phyloP scores from a whole-genome alignment of 2,797 vertebrate species.

The Oreortyx pictus region DNA sequence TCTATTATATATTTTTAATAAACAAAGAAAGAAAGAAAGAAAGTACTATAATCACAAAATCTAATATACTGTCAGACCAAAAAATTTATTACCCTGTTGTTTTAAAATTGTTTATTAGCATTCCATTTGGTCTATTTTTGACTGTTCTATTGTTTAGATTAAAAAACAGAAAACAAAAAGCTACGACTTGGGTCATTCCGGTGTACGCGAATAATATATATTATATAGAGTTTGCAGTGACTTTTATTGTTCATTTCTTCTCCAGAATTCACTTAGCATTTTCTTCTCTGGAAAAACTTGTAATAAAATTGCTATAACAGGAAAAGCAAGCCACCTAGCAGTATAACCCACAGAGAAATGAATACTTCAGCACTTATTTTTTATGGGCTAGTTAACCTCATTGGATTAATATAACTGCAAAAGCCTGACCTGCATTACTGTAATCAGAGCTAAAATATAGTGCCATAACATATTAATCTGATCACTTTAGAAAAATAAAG shows the following conservation, averaged over 20 bases:
- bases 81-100: background rate
- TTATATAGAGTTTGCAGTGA: background rate
- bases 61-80: background rate
- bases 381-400: constrained; percentile 71
- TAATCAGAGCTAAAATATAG: constrained; percentile 53
- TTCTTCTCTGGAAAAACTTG: constrained; percentile 37
- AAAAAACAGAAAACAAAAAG: background rate
- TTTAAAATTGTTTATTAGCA: background rate
- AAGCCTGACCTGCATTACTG: constrained; percentile 54
- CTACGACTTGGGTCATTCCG: background rate
- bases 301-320: constrained; percentile 59
- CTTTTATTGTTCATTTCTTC: constrained; percentile 32
- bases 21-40: background rate
- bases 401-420: constrained; percentile 65
- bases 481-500: constrained; percentile 23
- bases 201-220: background rate
- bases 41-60: background rate
- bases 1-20: background rate
- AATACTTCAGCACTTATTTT: constrained; percentile 72
- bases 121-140: background rate
- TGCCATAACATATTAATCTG: constrained; percentile 45
- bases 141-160: background rate
- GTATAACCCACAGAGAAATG: constrained; percentile 64
- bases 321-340: constrained; percentile 36
- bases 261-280: constrained; percentile 54